Evolutionary conservation across 30 jellyfish, hydroid and myxozoan species (phyloP).

Genomic region (Cassiopea andromeda): DNA sequence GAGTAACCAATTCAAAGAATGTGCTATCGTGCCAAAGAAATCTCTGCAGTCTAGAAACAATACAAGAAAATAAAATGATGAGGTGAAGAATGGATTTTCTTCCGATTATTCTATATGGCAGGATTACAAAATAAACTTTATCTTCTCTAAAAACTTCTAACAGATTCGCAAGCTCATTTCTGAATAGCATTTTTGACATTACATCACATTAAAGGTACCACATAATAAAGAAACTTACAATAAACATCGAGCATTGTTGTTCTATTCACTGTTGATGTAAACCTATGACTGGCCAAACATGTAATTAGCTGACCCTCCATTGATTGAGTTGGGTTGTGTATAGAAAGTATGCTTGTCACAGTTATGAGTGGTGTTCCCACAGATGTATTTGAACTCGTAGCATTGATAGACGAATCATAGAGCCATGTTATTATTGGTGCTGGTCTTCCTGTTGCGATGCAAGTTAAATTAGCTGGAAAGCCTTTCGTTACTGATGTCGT

Average conservation of each 20-base stretch:
- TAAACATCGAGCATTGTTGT: slow-evolving; percentile 9
- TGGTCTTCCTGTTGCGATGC: slow-evolving; percentile 28
- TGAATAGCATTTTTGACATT: too few species aligned
- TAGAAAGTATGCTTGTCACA: slow-evolving; percentile 3
- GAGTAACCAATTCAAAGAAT: too few species aligned
- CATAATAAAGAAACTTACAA: background rate
- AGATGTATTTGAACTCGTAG: background rate
- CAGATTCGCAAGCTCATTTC: too few species aligned
- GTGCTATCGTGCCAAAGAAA: too few species aligned
- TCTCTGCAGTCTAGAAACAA: too few species aligned
- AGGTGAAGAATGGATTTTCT: too few species aligned
- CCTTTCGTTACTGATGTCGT: slow-evolving; percentile 2
- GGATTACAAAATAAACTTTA: too few species aligned
- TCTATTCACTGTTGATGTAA: background rate
- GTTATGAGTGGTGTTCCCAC: background rate
- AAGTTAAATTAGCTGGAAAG: background rate
- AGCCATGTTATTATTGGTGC: slow-evolving; percentile 14
- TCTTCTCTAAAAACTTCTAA: too few species aligned
- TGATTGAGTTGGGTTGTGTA: slow-evolving; percentile 18
- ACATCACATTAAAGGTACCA: background rate
- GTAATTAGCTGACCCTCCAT: slow-evolving; percentile 10
- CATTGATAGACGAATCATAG: slow-evolving; percentile 8
- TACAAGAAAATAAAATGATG: too few species aligned
- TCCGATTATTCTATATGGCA: too few species aligned
- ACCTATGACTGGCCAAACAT: slow-evolving; percentile 11